These are phyloP conservation scores for Bembecia ichneumoniformis DNA, from an alignment of 2,888 invertebrate species.

Conservation along the genomic window DNA sequence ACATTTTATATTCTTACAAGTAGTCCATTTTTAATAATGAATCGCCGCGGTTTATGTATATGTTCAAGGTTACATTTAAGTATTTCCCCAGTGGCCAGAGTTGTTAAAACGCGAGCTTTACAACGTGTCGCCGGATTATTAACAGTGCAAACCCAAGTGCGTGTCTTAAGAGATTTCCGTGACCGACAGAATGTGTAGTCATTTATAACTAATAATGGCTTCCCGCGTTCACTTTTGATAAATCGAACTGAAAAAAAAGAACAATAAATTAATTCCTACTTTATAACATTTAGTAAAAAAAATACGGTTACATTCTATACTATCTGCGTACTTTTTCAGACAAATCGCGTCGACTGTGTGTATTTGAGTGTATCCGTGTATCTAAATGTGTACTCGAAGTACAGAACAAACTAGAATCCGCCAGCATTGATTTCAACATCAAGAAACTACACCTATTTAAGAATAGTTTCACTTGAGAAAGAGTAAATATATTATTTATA, in stretches of 20 bases:
- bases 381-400: too few species aligned
- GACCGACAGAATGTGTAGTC: conserved; percentile 20
- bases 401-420: too few species aligned
- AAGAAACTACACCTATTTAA: too few species aligned
- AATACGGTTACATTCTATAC: too few species aligned
- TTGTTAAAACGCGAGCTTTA: neutral
- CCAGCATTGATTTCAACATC: too few species aligned
- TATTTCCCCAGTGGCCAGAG: neutral
- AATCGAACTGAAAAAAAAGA: neutral
- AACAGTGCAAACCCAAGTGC: conserved; percentile 21
- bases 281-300: neutral
- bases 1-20: conserved; percentile 9
- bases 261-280: neutral
- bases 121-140: neutral
- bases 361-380: too few species aligned
- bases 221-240: neutral
- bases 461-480: too few species aligned
- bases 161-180: conserved; percentile 4
- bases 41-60: conserved; percentile 1
- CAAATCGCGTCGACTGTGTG: too few species aligned
- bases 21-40: conserved; percentile 12
- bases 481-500: too few species aligned
- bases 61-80: neutral
- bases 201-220: neutral
- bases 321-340: too few species aligned